Base-by-base conservation (phyloP, 2,113 vertebrate genomes). In the Platysternon megacephalum region DNA sequence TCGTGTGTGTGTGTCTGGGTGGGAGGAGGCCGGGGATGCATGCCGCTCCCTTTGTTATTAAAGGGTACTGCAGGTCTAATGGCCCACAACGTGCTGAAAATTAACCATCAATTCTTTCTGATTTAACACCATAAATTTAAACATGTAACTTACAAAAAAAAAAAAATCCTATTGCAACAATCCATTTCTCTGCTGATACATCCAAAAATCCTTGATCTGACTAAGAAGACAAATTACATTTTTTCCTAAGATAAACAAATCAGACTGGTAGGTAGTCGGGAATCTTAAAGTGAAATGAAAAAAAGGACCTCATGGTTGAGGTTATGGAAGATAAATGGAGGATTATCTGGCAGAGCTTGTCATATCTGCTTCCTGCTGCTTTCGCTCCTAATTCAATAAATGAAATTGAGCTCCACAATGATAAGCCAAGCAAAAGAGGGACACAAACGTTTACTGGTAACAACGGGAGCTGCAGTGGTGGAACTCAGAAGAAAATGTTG, bases 1-100 rank as follows among this genome's bases (percentile, higher is more conserved):
- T 56, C 86, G 61, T 92, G 52, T 94, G 96, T 94, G 96, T 95
- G 92, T 88, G 7, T 91, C 92, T 52, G 39, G 42, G 93, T 94
- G 86, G 87, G 94, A 89, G 82, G 91, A 88, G 90, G 93, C 91
- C 89, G 29, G 85, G 83, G 44, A 52, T 89, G 81, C 29, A 55
- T 42, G 55, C 51, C 44, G 84, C 46, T 72, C 17, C 68, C 78
- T 56, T 42, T 88, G 14, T 74, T 94, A n/a, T 26, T 42, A 44
- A 83, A 82, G 86, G 86, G 35, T 74, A 53, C 65, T 74, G 49
- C 79, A 91, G 86, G 86, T 88, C 52, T 32, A 51, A 85, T 88
- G 46, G 78, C 82, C 42, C 53, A 78, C 46, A 24, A 28, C 32
- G 12, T 85, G 65, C 76, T 93, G 86, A 91, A 94, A 93, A 84